phyloP scores from a whole-genome alignment of 2,113 vertebrate genomes.

The Trematomus loennbergii region DNA sequence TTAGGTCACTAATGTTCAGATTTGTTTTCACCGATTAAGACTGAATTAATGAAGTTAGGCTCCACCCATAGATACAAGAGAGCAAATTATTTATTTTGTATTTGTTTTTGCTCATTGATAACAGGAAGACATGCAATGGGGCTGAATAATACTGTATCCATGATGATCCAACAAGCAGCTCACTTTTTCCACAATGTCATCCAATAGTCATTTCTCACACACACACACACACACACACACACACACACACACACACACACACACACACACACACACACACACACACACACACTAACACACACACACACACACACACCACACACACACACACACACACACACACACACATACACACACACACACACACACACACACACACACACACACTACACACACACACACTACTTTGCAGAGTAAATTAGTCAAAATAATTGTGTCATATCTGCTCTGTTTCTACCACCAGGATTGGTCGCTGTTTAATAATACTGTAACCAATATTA shows the following conservation, averaged over 20 bases:
- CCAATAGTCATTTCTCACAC: conserved; percentile 48
- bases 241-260: neutral
- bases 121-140: conserved; percentile 10
- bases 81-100: conserved; percentile 24
- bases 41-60: neutral
- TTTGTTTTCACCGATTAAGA: neutral
- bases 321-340: conserved; percentile 7
- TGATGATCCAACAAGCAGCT: conserved; percentile 38
- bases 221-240: neutral
- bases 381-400: conserved; percentile 5
- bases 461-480: conserved; percentile 34
- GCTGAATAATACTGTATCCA: conserved; percentile 4
- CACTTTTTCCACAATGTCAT: conserved; percentile 65
- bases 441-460: conserved; percentile 48
- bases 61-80: conserved; percentile 27
- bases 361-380: neutral
- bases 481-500: conserved; percentile 25
- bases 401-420: conserved; percentile 38
- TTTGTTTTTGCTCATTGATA: conserved; percentile 41
- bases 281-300: conserved; percentile 5
- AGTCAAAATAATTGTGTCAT: conserved; percentile 54
- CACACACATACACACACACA: neutral
- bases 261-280: conserved; percentile 13
- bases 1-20: neutral
- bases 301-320: neutral